A percentile compares a stretch with the other conserved stretches of the same genome.
Conservation (phyloP, 2,888 invertebrate species). For the Scaptomyza polygonia region DNA sequence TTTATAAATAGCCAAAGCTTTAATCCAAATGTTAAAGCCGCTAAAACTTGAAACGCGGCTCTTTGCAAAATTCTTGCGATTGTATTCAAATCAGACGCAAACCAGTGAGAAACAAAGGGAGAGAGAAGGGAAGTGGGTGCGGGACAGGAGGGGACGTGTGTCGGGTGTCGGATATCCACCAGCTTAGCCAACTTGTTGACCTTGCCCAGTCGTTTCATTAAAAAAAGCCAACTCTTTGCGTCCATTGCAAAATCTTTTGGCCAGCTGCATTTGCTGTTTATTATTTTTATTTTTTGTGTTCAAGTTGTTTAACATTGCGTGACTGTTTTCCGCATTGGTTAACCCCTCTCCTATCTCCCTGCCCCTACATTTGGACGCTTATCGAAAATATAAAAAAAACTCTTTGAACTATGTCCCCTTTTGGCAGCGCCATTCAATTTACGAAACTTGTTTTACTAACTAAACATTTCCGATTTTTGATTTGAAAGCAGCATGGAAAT, state of each 20-base stretch:
- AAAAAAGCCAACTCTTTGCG: conserved; percentile 27
- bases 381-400: conserved; percentile 15
- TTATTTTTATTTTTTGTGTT: conserved; percentile 19
- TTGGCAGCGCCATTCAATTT: conserved; percentile 40
- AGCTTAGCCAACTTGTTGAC: conserved; percentile 61
- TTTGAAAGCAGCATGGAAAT: conserved; percentile 26
- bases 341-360: neutral
- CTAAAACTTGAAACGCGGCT: conserved; percentile 33
- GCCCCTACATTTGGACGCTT: neutral
- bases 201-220: conserved; percentile 61
- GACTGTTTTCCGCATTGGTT: conserved; percentile 71
- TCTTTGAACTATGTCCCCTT: conserved; percentile 54
- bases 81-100: conserved; percentile 66
- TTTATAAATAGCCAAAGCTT: conserved; percentile 58
- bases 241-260: conserved; percentile 68
- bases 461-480: conserved; percentile 29
- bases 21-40: conserved; percentile 44
- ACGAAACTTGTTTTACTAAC: conserved; percentile 31
- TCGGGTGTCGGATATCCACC: conserved; percentile 4
- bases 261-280: conserved; percentile 48
- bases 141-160: neutral
- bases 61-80: conserved; percentile 68
- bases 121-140: neutral
- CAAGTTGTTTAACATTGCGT: conserved; percentile 58
- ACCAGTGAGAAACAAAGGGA: conserved; percentile 2